These are phyloP conservation scores for Pseudomyrmex concolor DNA, from an alignment of 1,140 invertebrate genomes.

Conservation along the genomic window DNA sequence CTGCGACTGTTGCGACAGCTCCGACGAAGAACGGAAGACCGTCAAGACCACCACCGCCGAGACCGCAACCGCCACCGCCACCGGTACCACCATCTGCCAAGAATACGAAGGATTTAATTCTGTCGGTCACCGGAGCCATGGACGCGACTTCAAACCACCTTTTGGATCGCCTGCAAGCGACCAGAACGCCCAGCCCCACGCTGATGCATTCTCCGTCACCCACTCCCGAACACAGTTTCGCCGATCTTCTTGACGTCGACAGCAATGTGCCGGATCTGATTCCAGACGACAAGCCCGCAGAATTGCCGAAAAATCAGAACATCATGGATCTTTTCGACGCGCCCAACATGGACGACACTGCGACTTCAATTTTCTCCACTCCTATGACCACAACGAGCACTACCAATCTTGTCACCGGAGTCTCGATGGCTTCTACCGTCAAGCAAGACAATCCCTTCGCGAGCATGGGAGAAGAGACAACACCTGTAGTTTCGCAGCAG, in stretches of 20 bases:
- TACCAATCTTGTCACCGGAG: constrained; percentile 56
- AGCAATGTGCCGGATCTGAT: constrained; percentile 81
- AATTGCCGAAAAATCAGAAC: constrained; percentile 73
- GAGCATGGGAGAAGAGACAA: constrained; percentile 56
- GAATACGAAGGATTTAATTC: constrained; percentile 93
- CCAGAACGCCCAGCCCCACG: constrained; percentile 92
- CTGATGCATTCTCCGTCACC: constrained; percentile 94
- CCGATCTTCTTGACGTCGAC: constrained; percentile 88
- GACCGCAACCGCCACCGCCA: constrained; percentile 77
- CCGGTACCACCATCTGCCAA: constrained; percentile 85
- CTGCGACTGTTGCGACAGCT: constrained; percentile 78
- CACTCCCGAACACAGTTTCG: constrained; percentile 90
- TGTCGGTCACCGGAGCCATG: constrained; percentile 94
- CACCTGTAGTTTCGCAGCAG: constrained; percentile 42
- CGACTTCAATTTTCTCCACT: constrained; percentile 76
- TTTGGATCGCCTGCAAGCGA: constrained; percentile 92
- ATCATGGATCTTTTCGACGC: constrained; percentile 82
- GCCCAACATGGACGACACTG: constrained; percentile 75
- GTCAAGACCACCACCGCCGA: constrained; percentile 75
- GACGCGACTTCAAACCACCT: constrained; percentile 94
- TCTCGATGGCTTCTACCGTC: constrained; percentile 55
- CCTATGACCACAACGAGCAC: constrained; percentile 67
- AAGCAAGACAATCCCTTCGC: constrained; percentile 78
- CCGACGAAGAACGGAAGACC: constrained; percentile 72
- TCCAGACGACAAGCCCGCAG: constrained; percentile 72